Evolutionary conservation across 2,113 vertebrate genomes (phyloP).

Genomic region (Perccottus glenii): DNA sequence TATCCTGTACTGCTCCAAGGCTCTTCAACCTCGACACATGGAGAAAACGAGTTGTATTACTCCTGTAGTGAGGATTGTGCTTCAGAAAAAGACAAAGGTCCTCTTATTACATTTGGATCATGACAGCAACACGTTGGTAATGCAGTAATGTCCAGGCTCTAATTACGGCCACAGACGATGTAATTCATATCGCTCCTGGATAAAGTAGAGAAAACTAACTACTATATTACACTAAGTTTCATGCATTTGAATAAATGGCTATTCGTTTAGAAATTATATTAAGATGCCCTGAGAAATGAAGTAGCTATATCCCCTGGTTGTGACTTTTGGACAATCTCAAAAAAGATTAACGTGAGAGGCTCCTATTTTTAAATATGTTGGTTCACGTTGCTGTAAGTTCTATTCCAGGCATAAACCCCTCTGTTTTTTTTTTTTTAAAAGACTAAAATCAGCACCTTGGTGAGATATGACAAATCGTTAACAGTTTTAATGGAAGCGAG

Average conservation of each 20-base stretch:
- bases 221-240: too few relatives aligned
- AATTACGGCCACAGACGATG: not conserved
- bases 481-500: not conserved
- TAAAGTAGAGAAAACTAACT: not conserved
- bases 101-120: constrained; percentile 14
- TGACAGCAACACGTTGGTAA: not conserved
- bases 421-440: too few relatives aligned
- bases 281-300: too few relatives aligned
- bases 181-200: not conserved
- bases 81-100: constrained; percentile 39
- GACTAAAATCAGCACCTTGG: not conserved
- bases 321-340: too few relatives aligned
- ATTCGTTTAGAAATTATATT: too few relatives aligned
- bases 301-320: too few relatives aligned
- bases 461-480: not conserved
- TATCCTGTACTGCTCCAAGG: constrained; percentile 14
- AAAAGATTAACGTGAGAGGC: too few relatives aligned
- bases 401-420: too few relatives aligned
- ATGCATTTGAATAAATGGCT: too few relatives aligned
- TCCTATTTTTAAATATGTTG: too few relatives aligned
- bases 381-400: too few relatives aligned
- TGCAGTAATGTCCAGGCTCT: not conserved
- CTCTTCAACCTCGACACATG: constrained; percentile 10
- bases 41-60: constrained; percentile 16
- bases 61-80: constrained; percentile 38